phyloP scores from a whole-genome alignment of 2,888 invertebrate species.

The Folsomia candida region DNA sequence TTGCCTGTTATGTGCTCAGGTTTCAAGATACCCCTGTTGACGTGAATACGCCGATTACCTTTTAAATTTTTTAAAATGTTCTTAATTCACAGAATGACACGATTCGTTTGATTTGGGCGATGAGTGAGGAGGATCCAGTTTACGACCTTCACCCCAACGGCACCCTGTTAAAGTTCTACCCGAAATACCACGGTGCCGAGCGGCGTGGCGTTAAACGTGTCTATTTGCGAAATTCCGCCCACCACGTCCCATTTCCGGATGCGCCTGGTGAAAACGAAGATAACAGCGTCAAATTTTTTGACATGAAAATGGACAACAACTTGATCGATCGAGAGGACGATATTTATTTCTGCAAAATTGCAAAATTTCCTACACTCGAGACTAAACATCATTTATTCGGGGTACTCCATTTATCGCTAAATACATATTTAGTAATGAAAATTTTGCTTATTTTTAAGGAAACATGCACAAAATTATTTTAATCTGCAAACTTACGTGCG shows the following conservation, averaged over 20 bases:
- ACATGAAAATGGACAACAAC: constrained; percentile 46
- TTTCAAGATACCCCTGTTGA: too few relatives aligned
- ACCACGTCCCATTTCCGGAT: constrained; percentile 17
- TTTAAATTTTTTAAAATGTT: too few relatives aligned
- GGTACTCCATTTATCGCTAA: too few relatives aligned
- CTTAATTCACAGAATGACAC: constrained; percentile 62
- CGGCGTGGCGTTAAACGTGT: constrained; percentile 13
- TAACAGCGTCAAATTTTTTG: constrained; percentile 41
- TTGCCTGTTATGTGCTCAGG: too few relatives aligned
- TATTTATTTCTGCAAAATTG: constrained; percentile 17
- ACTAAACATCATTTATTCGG: constrained; percentile 17
- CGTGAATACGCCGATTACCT: too few relatives aligned
- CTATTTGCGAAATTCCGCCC: background rate
- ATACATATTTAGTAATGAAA: too few relatives aligned
- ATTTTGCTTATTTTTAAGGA: too few relatives aligned
- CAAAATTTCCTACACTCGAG: constrained; percentile 16
- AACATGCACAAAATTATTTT: too few relatives aligned
- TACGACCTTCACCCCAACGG: background rate
- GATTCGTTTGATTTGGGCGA: constrained; percentile 75
- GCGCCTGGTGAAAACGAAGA: background rate
- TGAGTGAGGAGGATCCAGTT: constrained; percentile 25
- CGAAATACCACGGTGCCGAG: constrained; percentile 14
- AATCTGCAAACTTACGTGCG: too few relatives aligned
- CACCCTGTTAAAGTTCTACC: background rate
- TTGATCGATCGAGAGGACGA: constrained; percentile 10